Evolutionary conservation across 2,888 invertebrate species (phyloP), one percentile per base, ranked within the genome.

Genomic region (Argynnis bischoffii): DNA sequence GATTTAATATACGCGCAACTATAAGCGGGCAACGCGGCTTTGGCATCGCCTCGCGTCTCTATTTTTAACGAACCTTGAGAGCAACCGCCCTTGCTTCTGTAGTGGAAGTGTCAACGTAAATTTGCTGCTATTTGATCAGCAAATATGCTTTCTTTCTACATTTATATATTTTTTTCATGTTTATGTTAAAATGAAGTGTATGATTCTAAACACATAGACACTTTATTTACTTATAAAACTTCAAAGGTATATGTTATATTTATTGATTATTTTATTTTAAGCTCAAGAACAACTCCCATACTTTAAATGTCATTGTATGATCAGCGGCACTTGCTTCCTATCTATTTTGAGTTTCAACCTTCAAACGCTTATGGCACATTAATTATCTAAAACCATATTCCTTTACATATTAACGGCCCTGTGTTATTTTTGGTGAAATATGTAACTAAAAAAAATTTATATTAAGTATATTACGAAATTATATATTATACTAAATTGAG

Each of bases 1-100:
- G 76, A 75, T 76, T 79, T 77, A 75, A 74, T 74, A 72, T 72
- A 72, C 74, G 75, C 76, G 85, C 83, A 83, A 84, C 85, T 86
- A 88, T 87, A 89, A 88, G 85, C 85, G 87, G 84, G 82, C 83
- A 83, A 80, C 83, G 81, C 81, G 82, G 84, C 88, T 89, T 88
- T 91, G 90, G 90, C 91, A 92, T 83, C 86, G 85, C 83, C 87
- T 89, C 90, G 86, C 83, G 77, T 84, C 90, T 92, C 90, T 79
- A 92, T 92, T 91, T 91, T 87, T 91, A 90, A 85, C 84, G 81
- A 89, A 92, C 91, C 92, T 91, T 92, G 92, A 89, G 85, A 87
- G 79, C 86, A 87, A 86, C 89, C 87, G 91, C 90, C 91, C 91
- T 91, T 92, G 90, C 83, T 80, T 83, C 80, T 81, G 85, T 83